Evolutionary conservation across 2,888 invertebrate genomes (phyloP), one percentile per base, ranked within the genome.

Genomic region (Pelosia muscerda): DNA sequence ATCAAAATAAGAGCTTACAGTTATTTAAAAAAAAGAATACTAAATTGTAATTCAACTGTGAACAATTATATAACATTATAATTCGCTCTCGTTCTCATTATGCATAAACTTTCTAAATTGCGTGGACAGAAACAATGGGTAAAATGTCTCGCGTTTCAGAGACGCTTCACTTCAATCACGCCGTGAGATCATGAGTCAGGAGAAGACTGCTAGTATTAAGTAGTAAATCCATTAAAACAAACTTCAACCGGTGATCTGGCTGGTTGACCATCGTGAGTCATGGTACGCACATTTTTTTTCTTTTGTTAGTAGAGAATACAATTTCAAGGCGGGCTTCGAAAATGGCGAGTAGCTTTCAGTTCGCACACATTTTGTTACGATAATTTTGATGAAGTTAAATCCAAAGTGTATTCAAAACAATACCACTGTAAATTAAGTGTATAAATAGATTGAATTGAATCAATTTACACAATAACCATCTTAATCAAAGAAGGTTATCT

Each of bases 181-280:
- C 74, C 70, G 77, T 60, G 69, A 73, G 77, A 82, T 83, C 81
- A 83, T 89, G 89, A 89, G 73, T 90, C 90, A 88, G 78, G 72
- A 68, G 19, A 49, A 9, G 55, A 26, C 63, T 74, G 72, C 74
- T 71, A 71, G 72, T 79, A 84, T 86, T 84, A 86, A 86, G 86
- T 83, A 76, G 75, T 73, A 68, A 31, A 76, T 81, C 77, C 68
- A 73, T 79, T 81, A 78, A 87, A 90, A 89, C 89, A 79, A 87
- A 86, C 88, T 87, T 82, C 82, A 81, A 81, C 80, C 79, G 78
- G 81, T 38, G 72, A 73, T 88, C 88, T 88, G 90, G 15, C 87
- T 89, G 89, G 28, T 90, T 88, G 83, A 78, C 78, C 77, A 71
- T 79, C 84, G 84, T 92, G 92, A 92, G 81, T 92, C 92, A 92